phyloP scores from a whole-genome alignment of 2,113 vertebrate species.

The Pimephales promelas region DNA sequence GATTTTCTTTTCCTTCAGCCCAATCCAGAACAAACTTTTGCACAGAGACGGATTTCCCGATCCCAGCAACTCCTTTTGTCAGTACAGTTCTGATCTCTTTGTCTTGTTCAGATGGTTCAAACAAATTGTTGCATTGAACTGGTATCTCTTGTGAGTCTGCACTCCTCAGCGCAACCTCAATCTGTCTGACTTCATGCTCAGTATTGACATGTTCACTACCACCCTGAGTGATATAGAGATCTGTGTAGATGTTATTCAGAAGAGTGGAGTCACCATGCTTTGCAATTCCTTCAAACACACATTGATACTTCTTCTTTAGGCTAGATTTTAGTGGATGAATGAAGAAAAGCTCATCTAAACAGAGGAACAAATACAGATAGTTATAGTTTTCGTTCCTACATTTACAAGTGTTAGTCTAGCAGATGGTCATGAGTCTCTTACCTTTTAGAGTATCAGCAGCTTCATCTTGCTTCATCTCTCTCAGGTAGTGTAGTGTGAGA shows the following conservation, averaged over 20 bases:
- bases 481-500: slow-evolving; percentile 25
- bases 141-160: slow-evolving; percentile 9
- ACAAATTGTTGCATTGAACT: slow-evolving; percentile 19
- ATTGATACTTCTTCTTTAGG: neutral
- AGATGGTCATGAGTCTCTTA: neutral
- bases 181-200: slow-evolving; percentile 22
- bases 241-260: neutral
- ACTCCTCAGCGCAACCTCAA: too few species aligned
- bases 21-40: neutral
- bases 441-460: slow-evolving; percentile 32
- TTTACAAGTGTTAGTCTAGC: too few species aligned
- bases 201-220: neutral
- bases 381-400: too few species aligned
- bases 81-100: neutral
- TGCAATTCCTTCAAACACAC: slow-evolving; percentile 38
- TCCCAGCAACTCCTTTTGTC: neutral
- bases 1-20: neutral
- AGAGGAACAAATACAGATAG: neutral
- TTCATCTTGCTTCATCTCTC: neutral
- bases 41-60: neutral
- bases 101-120: neutral
- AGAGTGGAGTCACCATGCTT: neutral
- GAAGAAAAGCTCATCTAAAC: slow-evolving; percentile 2
- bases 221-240: slow-evolving; percentile 42
- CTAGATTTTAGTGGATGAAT: slow-evolving; percentile 12